These are phyloP conservation scores for Arrhopalites spinosus DNA, from an alignment of 2,888 invertebrate genomes.

Conservation along the genomic window DNA sequence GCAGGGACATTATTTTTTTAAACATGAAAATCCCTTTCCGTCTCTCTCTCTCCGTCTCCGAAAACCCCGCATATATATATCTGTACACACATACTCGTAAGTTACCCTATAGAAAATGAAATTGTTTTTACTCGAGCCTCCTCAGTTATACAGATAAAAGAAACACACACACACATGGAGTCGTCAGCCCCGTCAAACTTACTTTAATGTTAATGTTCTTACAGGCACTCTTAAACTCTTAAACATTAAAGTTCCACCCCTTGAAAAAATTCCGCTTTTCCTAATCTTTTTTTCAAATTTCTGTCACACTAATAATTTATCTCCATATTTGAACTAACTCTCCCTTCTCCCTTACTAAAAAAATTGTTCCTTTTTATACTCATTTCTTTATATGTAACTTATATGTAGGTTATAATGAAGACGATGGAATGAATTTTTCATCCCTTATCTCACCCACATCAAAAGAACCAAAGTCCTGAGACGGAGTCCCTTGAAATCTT, in stretches of 20 bases:
- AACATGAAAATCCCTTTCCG: conserved; percentile 42
- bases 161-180: background rate
- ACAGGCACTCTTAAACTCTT: background rate
- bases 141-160: background rate
- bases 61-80: background rate
- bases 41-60: conserved; percentile 22
- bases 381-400: background rate
- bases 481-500: background rate
- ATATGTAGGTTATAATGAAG: background rate
- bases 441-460: conserved; percentile 26
- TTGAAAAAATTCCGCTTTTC: conserved; percentile 25
- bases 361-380: background rate
- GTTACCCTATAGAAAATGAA: conserved; percentile 28
- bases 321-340: conserved; percentile 27
- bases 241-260: conserved; percentile 21
- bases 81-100: background rate
- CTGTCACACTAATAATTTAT: conserved; percentile 36
- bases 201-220: conserved; percentile 2
- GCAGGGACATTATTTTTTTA: conserved; percentile 45
- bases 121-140: conserved; percentile 20
- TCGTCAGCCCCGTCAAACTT: background rate
- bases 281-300: conserved; percentile 20
- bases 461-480: background rate
- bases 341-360: background rate
- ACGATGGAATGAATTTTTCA: conserved; percentile 22